Percentiles rank a stretch among this genome's conserved stretches.
These are phyloP conservation scores for Tetragonisca angustula DNA, from an alignment of 2,888 invertebrate genomes.

Conservation along the genomic window DNA sequence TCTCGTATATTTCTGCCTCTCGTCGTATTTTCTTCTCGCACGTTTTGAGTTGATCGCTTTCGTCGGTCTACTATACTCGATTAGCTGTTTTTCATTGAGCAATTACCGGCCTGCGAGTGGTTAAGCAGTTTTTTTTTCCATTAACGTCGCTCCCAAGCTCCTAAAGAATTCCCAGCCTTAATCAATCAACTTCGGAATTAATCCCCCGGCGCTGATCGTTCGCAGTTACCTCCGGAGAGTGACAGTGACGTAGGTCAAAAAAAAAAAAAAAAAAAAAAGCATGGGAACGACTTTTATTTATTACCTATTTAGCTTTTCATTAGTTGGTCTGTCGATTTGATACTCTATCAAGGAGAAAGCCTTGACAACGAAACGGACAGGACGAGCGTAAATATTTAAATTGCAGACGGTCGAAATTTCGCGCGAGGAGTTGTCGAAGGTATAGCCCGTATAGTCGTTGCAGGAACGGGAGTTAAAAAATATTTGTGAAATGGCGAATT, in stretches of 20 bases:
- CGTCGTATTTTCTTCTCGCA: background rate
- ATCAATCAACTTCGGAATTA: constrained; percentile 2
- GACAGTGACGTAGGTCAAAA: background rate
- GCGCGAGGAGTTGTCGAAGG: background rate
- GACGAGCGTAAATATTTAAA: background rate
- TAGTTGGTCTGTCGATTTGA: too few relatives aligned
- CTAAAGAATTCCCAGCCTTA: background rate
- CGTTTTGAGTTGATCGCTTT: background rate
- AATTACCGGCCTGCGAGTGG: background rate
- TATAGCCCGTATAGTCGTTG: background rate
- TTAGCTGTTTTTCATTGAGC: too few relatives aligned
- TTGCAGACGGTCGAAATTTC: background rate
- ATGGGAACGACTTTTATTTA: background rate
- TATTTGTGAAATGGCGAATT: background rate
- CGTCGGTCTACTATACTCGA: background rate
- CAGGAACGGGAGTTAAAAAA: background rate
- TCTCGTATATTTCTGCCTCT: too few relatives aligned
- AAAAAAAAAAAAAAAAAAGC: background rate
- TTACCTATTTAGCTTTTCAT: too few relatives aligned
- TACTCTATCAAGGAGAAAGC: too few relatives aligned
- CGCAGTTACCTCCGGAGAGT: background rate
- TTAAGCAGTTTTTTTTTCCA: constrained; percentile 2
- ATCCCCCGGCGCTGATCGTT: background rate
- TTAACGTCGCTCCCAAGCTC: background rate
- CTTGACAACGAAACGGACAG: background rate